Evolutionary conservation across 2,888 invertebrate genomes (phyloP).

Genomic region (Clistopyga incitator): DNA sequence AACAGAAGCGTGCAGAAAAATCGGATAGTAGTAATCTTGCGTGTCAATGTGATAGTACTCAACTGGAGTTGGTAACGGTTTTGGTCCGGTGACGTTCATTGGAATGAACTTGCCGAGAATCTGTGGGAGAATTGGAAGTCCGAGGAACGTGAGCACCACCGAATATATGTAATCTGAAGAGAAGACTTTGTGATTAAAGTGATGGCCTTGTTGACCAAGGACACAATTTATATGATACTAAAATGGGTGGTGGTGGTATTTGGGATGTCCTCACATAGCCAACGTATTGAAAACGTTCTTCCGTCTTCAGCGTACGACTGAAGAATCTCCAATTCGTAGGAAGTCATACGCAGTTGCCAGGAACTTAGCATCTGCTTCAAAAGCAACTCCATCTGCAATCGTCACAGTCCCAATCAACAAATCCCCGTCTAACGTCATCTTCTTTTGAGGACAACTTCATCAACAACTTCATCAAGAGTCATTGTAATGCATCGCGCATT

Average conservation of each 20-base stretch:
- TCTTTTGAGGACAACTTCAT: background rate
- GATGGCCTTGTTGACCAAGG: background rate
- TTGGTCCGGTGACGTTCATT: background rate
- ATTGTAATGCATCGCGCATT: too few species aligned
- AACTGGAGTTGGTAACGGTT: constrained; percentile 33
- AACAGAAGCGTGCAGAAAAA: constrained; percentile 5
- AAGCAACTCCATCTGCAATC: constrained; percentile 41
- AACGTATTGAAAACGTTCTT: constrained; percentile 28
- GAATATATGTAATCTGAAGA: constrained; percentile 10
- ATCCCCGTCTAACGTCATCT: too few species aligned
- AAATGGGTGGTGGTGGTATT: background rate
- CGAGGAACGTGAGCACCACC: background rate
- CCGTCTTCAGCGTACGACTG: constrained; percentile 29
- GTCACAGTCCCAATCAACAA: background rate
- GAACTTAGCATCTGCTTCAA: constrained; percentile 22
- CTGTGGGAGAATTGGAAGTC: constrained; percentile 7
- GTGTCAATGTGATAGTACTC: constrained; percentile 41
- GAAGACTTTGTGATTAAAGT: background rate
- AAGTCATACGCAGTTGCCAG: constrained; percentile 1
- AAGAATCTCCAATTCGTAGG: constrained; percentile 27
- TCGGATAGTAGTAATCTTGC: constrained; percentile 44
- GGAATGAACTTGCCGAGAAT: background rate
- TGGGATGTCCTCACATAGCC: constrained; percentile 23
- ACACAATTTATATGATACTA: background rate
- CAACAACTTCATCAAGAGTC: too few species aligned